Evolutionary conservation across 2,113 vertebrate genomes (phyloP).

Genomic region (Otolemur garnettii): DNA sequence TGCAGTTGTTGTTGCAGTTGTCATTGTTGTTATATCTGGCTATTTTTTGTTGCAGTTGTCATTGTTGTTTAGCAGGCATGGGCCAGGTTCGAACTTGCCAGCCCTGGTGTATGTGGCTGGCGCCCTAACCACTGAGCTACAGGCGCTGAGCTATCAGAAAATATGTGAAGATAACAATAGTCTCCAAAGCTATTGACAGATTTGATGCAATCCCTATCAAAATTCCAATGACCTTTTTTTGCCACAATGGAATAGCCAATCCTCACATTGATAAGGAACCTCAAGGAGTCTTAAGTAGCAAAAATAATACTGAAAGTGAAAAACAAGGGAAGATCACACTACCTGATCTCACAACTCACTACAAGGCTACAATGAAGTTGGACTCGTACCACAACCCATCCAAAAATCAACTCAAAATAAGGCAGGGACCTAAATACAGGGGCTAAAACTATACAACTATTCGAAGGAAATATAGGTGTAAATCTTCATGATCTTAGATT

Average conservation of each 20-base stretch:
- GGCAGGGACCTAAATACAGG: slow-evolving; percentile 16
- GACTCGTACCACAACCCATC: background rate
- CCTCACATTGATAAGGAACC: background rate
- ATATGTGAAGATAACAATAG: background rate
- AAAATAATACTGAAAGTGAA: slow-evolving; percentile 6
- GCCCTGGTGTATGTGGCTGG: too few relatives aligned
- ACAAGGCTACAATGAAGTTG: background rate
- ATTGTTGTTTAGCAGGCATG: too few relatives aligned
- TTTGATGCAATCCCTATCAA: background rate
- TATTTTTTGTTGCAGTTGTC: too few relatives aligned
- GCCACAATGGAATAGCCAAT: background rate
- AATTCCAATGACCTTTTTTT: background rate
- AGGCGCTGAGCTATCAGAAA: background rate
- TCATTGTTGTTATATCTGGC: too few relatives aligned
- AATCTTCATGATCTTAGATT: slow-evolving; percentile 13
- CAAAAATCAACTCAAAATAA: slow-evolving; percentile 3
- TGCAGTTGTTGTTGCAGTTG: too few relatives aligned
- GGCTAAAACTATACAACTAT: slow-evolving; percentile 12
- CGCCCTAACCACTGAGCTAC: too few relatives aligned
- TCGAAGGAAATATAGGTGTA: background rate
- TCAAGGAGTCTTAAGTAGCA: background rate
- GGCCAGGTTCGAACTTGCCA: too few relatives aligned
- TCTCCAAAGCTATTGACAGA: background rate
- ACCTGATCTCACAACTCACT: slow-evolving; percentile 32
- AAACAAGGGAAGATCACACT: background rate